Conservation (phyloP, 2,888 invertebrate genomes). For the Geophilus truncorum region DNA sequence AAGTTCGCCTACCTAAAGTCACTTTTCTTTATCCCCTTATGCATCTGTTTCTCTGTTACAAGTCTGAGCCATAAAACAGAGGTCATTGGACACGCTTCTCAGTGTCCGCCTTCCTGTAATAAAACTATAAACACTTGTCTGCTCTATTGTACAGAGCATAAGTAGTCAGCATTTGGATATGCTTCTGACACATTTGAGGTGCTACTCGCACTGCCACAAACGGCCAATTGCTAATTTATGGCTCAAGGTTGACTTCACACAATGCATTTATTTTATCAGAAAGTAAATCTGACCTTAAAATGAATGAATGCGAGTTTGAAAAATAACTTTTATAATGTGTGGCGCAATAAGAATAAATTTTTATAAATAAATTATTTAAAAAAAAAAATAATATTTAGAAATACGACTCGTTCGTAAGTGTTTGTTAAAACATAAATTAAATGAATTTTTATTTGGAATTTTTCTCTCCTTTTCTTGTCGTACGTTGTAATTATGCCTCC, state of each 20-base stretch:
- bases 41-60: background rate
- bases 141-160: constrained; percentile 2
- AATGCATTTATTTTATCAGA: background rate
- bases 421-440: too few species aligned
- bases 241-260: background rate
- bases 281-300: background rate
- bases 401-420: too few species aligned
- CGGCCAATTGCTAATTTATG: background rate
- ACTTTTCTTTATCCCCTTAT: constrained; percentile 28
- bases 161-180: constrained; percentile 17
- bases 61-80: constrained; percentile 30
- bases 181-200: constrained; percentile 1
- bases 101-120: constrained; percentile 31
- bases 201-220: background rate
- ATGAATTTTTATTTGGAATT: background rate
- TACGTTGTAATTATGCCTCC: background rate
- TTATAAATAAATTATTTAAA: too few species aligned
- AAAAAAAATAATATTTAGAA: too few species aligned
- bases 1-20: background rate
- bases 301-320: too few species aligned
- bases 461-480: background rate
- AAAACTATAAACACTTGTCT: constrained; percentile 33
- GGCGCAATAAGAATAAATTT: too few species aligned
- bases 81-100: constrained; percentile 33
- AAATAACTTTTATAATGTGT: too few species aligned